These are phyloP conservation scores for Acanthosoma haemorrhoidale DNA, from an alignment of 2,888 invertebrate species.

Conservation along the genomic window DNA sequence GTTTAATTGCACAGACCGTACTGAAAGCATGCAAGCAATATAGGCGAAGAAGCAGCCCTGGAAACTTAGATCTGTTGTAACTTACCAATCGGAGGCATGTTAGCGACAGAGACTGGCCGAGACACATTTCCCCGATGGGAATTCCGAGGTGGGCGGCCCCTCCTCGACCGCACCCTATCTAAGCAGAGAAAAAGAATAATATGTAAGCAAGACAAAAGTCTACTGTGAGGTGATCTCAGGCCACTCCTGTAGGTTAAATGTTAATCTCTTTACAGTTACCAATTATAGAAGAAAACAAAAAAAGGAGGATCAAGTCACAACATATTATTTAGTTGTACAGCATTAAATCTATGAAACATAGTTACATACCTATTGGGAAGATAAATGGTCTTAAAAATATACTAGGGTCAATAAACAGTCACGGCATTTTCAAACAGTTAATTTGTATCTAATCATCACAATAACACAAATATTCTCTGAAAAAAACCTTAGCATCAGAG, in stretches of 20 bases:
- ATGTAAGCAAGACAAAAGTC: not conserved
- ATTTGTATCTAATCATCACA: no score
- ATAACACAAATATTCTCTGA: no score
- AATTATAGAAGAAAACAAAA: no score
- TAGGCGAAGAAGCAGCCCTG: not conserved
- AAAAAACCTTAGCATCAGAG: no score
- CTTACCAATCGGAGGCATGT: constrained; percentile 38
- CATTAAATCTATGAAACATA: no score
- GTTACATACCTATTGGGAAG: no score
- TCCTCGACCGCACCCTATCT: constrained; percentile 34
- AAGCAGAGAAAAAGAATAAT: not conserved
- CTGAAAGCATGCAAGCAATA: not conserved
- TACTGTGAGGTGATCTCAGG: not conserved
- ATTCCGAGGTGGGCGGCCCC: constrained; percentile 36
- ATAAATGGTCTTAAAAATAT: no score
- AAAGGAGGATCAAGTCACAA: no score
- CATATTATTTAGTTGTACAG: no score
- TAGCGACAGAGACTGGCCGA: constrained; percentile 25
- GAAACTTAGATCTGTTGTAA: not conserved
- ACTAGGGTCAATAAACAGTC: no score
- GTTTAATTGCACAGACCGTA: no score
- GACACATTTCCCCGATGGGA: constrained; percentile 29
- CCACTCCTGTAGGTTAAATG: not conserved
- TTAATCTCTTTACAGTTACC: not conserved
- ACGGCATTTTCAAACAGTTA: no score